Evolutionary conservation across 1,140 invertebrate species (phyloP).

Genomic region (Platyscapa corneri): DNA sequence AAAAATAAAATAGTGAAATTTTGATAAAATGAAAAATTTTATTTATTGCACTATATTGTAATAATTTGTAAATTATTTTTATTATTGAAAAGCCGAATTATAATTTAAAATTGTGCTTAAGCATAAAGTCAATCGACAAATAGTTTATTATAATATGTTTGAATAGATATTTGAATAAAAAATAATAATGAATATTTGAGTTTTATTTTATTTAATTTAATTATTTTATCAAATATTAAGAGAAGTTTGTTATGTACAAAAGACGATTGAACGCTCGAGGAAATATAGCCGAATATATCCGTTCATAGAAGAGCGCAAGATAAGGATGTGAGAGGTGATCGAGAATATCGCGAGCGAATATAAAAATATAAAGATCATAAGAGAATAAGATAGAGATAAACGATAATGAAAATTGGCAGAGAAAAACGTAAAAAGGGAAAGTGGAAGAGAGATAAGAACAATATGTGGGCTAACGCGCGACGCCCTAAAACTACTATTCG

Average conservation of each 20-base stretch:
- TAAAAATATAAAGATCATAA: neutral
- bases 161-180: too few relatives aligned
- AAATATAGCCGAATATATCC: neutral
- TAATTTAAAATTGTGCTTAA: too few relatives aligned
- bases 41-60: too few relatives aligned
- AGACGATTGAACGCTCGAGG: neutral
- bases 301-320: neutral
- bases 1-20: too few relatives aligned
- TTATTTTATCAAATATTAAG: too few relatives aligned
- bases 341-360: neutral
- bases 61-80: too few relatives aligned
- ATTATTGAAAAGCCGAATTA: too few relatives aligned
- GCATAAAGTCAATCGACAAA: too few relatives aligned
- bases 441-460: neutral
- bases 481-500: neutral
- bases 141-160: too few relatives aligned
- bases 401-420: neutral
- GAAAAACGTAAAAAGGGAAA: constrained; percentile 4
- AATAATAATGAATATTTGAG: too few relatives aligned
- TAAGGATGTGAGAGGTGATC: neutral
- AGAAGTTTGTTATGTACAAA: neutral
- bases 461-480: neutral
- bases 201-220: too few relatives aligned
- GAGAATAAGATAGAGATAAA: constrained; percentile 5
- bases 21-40: too few relatives aligned